Base-by-base conservation (phyloP, 2,113 vertebrate species). In the Aspiorhynchus laticeps region DNA sequence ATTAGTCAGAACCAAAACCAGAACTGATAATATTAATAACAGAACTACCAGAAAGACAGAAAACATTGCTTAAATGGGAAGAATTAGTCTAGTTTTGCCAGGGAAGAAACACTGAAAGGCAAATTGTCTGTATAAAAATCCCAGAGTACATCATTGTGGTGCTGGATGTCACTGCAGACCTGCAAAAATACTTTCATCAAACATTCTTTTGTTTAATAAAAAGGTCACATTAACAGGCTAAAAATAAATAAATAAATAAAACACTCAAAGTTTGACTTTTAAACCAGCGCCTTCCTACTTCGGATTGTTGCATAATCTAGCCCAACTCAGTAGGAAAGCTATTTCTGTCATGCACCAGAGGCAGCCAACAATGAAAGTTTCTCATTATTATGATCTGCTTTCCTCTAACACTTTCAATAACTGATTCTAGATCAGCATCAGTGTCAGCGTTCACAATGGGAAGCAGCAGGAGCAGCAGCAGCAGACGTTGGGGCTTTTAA, bases 321-420 rank as follows among this genome's bases (percentile, higher is more conserved):
- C 43, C 74, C 74, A 77, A 28, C 43, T 77, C 43, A 4, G 43
- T 28, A 28, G 75, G n/a, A 28, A 28, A 9, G 75, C 75, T 31
- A 77, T 77, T 51, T 77, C 75, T 77, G 43, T 77, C 43, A 48
- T 77, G 26, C 75, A 48, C 26, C 43, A 77, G 75, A 77, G 38
- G 43, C 43, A 17, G 43, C 75, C 75, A 51, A 51, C 75, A 77
- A 51, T 48, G 26, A 51, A 77, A 77, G n/a, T 19, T 77, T 28
- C 75, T 77, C 43, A 31, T 77, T 51, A 31, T 51, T 77, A 51
- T 51, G 75, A 77, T 31, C 26, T 77, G 75, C 43, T 77, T 77
- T 77, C 75, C 75, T 51, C 75, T 46, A 19, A 77, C 7, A 9
- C 75, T 77, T 48, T 43, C 71, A 74, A 26, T 74, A 43, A 74